Evolutionary conservation across 1,140 invertebrate genomes (phyloP), one percentile per base, ranked within the genome.

Genomic region (Macrostomum lignano): DNA sequence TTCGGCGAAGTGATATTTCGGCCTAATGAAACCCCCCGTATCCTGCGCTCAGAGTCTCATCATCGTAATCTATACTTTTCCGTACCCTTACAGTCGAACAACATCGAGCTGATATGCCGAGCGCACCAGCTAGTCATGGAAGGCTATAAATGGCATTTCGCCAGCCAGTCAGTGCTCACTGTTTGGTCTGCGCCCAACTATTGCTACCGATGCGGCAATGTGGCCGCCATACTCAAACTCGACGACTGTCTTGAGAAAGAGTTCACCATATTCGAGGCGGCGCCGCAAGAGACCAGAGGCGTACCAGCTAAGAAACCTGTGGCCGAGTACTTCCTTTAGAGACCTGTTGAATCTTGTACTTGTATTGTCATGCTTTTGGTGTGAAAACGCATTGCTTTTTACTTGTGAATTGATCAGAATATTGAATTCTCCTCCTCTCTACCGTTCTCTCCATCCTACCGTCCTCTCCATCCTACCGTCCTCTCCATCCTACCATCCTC

Each of bases 121-220:
- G 33, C 33, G 4, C 33, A 35, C 20, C 33, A 35, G 22, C 17
- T 35, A 6, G 33, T 35, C 5, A 35, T 33, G 21, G 33, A 35
- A 60, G 21, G 33, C 9, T 35, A 32, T 53, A 98, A 98, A 55
- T 98, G 88, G 88, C 88, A 98, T 62, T 98, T 98, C 54, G 81
- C 88, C 51, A 82, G 88, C 51, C 81, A 94, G 59, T 91, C 82
- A 37, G 88, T 98, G 1, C 64, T 98, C 7, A 98, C 91, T 1
- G 86, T 99, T 2, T 99, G 91, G 88, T 98, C 91, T 3, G 91
- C 91, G 15, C 91, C 91, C 2, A 99, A 99, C 60, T 99, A 96
- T 52, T 96, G 86, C 55, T 96, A 94, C 58, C 73, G 88, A 55
- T 98, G 88, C 63, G 91, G 88, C 25, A 98, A 98, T 58, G 82